Evolutionary conservation across 2,888 invertebrate species (phyloP), one percentile per base, ranked within the genome.

Genomic region (Monoplex corrugatus): DNA sequence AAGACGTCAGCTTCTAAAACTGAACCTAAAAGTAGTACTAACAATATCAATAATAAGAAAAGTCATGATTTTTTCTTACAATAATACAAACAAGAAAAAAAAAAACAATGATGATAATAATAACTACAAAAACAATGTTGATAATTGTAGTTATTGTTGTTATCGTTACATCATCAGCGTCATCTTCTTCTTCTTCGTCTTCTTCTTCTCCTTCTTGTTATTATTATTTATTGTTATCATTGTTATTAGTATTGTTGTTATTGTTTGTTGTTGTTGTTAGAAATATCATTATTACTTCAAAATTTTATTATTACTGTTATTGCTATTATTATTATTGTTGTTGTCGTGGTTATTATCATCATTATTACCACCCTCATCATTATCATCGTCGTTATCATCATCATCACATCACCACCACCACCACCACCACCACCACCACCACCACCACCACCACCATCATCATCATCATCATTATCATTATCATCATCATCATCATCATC

Each of bases 381-480:
- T 57, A 57, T 2, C 28, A 57, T 57, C 16, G 28, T 10, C 19
- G n/a, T 50, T 19, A 50, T 50, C 50, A 50, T 50, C 50, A 50
- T 50, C 50, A 50, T 50, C 50, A 50, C 8, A 50, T 50, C 50
- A 50, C 50, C 50, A 50, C 43, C 82, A 82, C 43, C 82, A 82
- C 82, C 82, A 82, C 43, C 82, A 82, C 43, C 82, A 82, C 43
- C 82, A 82, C 43, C 82, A 82, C 43, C 82, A 82, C 43, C 82
- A 82, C 43, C 82, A 82, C 43, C 43, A 82, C 43, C 82, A 82
- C 43, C 82, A 40, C 28, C 82, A 82, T 82, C 82, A 84, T 32
- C 44, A 84, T n/a, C 44, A 43, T 45, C 44, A 84, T 45, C 84
- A 84, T 45, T 13, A 84, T 80, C 35, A 80, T 6, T 28, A 80